Conservation (phyloP, 2,797 vertebrate genomes). For the Triplophysa bombifrons region DNA sequence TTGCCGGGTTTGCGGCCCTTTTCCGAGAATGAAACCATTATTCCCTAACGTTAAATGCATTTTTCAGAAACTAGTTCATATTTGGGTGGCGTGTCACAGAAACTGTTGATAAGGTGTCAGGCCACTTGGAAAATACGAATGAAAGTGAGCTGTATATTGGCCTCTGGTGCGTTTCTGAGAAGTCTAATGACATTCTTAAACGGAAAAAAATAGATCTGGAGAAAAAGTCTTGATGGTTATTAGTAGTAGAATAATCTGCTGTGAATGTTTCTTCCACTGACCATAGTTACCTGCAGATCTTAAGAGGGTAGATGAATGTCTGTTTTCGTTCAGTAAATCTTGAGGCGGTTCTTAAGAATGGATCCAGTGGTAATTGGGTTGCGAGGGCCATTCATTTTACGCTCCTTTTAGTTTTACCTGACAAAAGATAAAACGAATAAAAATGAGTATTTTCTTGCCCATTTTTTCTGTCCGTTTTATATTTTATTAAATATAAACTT, state of each 20-base stretch:
- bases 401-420: not conserved
- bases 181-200: not conserved
- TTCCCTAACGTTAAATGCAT: not conserved
- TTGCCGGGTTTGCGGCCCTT: slow-evolving; percentile 23
- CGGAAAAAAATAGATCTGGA: not conserved
- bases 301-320: slow-evolving; percentile 1
- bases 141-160: not conserved
- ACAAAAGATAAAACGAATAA: not conserved
- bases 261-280: not conserved
- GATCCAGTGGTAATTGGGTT: not conserved
- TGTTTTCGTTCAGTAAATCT: not conserved
- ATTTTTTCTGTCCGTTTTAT: too few species aligned
- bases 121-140: not conserved
- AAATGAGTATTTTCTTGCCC: too few species aligned
- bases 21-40: slow-evolving; percentile 31
- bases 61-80: not conserved
- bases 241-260: not conserved
- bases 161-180: not conserved
- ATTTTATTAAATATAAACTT: too few species aligned
- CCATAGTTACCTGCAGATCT: slow-evolving; percentile 1
- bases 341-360: not conserved
- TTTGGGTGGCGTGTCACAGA: not conserved
- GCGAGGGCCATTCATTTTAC: not conserved
- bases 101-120: slow-evolving; percentile 7
- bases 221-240: not conserved